phyloP scores from a whole-genome alignment of 1,140 invertebrate species.

The Drosophila kurseongensis region DNA sequence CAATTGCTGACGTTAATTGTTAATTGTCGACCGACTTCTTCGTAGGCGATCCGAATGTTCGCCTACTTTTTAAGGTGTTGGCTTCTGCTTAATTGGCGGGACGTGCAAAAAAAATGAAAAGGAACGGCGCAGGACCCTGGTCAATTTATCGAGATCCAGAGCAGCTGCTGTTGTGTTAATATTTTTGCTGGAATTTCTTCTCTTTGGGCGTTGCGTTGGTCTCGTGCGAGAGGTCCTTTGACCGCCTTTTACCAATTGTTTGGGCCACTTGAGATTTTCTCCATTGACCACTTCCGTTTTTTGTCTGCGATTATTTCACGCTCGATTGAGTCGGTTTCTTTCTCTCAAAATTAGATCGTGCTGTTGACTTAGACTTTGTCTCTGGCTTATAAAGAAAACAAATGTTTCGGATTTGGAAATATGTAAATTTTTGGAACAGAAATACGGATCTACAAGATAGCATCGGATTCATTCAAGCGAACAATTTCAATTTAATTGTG shows the following conservation, averaged over 20 bases:
- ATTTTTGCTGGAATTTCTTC: slow-evolving; percentile 43
- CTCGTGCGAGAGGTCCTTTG: slow-evolving; percentile 56
- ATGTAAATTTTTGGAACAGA: slow-evolving; percentile 17
- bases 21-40: slow-evolving; percentile 29
- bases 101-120: slow-evolving; percentile 38
- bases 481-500: slow-evolving; percentile 80
- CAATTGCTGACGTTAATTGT: slow-evolving; percentile 70
- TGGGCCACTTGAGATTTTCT: slow-evolving; percentile 58
- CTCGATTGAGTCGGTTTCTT: slow-evolving; percentile 54
- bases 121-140: slow-evolving; percentile 11
- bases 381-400: slow-evolving; percentile 6
- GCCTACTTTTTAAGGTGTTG: slow-evolving; percentile 56
- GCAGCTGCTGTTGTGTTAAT: slow-evolving; percentile 33
- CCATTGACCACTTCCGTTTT: slow-evolving; percentile 74
- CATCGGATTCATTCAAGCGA: slow-evolving; percentile 41
- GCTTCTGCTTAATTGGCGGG: slow-evolving; percentile 77
- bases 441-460: slow-evolving; percentile 12
- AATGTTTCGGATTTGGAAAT: slow-evolving; percentile 8
- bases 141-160: slow-evolving; percentile 14
- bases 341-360: slow-evolving; percentile 59
- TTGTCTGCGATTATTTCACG: slow-evolving; percentile 58
- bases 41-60: slow-evolving; percentile 32
- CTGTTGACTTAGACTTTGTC: slow-evolving; percentile 41
- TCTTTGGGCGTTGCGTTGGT: slow-evolving; percentile 64
- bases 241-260: slow-evolving; percentile 47